Evolutionary conservation across 2,797 vertebrate species (phyloP), one percentile per base, ranked within the genome.

Genomic region (Cossypha caffra): DNA sequence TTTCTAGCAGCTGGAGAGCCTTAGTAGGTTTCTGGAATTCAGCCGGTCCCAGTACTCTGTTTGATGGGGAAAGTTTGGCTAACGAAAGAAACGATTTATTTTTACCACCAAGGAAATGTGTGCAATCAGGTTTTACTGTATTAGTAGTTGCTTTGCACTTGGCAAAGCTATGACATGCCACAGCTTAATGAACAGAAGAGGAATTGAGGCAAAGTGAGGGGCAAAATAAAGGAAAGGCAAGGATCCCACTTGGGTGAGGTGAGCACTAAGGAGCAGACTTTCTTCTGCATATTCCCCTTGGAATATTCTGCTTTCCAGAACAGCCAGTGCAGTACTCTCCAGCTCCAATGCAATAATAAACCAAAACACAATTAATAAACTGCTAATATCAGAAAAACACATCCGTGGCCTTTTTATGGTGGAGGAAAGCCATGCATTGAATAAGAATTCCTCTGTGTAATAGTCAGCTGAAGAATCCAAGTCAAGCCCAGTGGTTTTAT

Each of bases 31-130:
- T 62, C 25, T 61, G 89, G 71, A 73, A 91, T 75, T 66, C 78
- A 35, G 88, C 62, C 25, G 6, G 93, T 94, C 81, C 94, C 90
- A 80, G 66, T 5, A 38, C 61, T 74, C 73, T 25, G 58, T 76
- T 58, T 50, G 80, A 71, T 24, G 7, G 58, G 64, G 48, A 69
- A 91, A 85, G 73, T 94, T 91, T 16, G 19, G 52, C 83, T 95
- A 93, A 95, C 88, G 91, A 91, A 92, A 89, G 96, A 89, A 93
- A 90, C 38, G 0, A 73, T 62, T 93, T 64, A 58, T 93, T 83
- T 94, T 77, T 66, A 14, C n/a, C 24, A 37, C 81, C 8, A 7
- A 52, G 77, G 38, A 91, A 57, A 26, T 24, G 25, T 54, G 52
- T 77, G 51, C 54, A 3, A 28, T 52, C 35, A 8, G 21, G 20